These are phyloP conservation scores for Zophobas atratus DNA, from an alignment of 1,140 invertebrate genomes.

Conservation along the genomic window DNA sequence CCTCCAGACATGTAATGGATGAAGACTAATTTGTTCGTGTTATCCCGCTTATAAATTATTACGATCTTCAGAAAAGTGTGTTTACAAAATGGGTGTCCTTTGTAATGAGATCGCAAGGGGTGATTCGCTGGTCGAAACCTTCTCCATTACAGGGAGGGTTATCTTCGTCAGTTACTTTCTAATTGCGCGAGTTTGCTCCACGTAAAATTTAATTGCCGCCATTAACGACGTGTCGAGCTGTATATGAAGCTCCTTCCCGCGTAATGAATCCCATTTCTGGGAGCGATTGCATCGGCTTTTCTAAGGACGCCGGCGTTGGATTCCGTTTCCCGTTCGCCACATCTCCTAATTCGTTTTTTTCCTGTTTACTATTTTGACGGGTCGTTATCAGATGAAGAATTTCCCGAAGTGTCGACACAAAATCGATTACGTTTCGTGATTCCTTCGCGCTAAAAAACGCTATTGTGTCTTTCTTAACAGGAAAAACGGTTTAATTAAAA, in stretches of 20 bases:
- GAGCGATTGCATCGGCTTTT: slow-evolving; percentile 19
- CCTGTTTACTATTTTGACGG: too few species aligned
- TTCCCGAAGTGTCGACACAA: background rate
- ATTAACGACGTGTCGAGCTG: slow-evolving; percentile 36
- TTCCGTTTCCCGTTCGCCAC: background rate
- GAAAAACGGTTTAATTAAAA: slow-evolving; percentile 35
- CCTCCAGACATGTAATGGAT: too few species aligned
- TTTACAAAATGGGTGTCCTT: too few species aligned
- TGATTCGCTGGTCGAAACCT: too few species aligned
- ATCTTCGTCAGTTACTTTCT: slow-evolving; percentile 35
- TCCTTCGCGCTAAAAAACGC: background rate
- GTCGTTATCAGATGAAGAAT: background rate
- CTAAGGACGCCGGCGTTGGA: background rate
- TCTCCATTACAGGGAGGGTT: background rate
- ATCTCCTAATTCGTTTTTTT: background rate
- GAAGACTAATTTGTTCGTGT: too few species aligned
- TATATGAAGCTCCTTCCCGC: slow-evolving; percentile 14
- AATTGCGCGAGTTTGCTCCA: slow-evolving; percentile 27
- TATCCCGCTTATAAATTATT: too few species aligned
- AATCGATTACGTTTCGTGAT: background rate
- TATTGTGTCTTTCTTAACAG: background rate
- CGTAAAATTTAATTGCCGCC: slow-evolving; percentile 47
- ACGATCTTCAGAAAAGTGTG: too few species aligned
- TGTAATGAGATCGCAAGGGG: too few species aligned
- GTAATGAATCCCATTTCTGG: slow-evolving; percentile 37